Evolutionary conservation across 2,797 vertebrate species (phyloP).

Genomic region (Aulostomus chinensis): DNA sequence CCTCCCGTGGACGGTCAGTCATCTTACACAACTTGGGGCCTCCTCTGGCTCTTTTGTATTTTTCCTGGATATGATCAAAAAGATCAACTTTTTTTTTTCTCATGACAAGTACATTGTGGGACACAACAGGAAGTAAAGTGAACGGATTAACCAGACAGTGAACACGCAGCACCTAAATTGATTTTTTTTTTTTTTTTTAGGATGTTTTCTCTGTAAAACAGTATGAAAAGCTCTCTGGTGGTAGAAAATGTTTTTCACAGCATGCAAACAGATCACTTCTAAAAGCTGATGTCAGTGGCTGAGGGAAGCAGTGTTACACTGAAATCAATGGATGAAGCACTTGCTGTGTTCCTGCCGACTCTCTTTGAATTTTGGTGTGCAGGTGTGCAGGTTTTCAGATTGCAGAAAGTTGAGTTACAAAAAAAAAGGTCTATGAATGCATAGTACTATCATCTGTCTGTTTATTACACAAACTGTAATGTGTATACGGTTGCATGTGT

Average conservation of each 20-base stretch:
- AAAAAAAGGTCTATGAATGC: too few species aligned
- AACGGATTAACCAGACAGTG: conserved; percentile 15
- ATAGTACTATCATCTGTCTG: too few species aligned
- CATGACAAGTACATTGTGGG: conserved; percentile 9
- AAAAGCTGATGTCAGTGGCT: conserved; percentile 27
- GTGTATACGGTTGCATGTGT: too few species aligned
- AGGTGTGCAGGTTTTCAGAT: neutral
- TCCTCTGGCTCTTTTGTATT: too few species aligned
- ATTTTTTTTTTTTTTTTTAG: conserved; percentile 22
- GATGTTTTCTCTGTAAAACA: conserved; percentile 19
- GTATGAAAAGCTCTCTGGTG: conserved; percentile 40
- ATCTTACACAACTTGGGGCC: too few species aligned
- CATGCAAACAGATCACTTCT: conserved; percentile 29
- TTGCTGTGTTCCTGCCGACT: conserved; percentile 13
- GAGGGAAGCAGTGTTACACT: conserved; percentile 3
- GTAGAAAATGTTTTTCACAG: conserved; percentile 59
- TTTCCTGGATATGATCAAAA: too few species aligned
- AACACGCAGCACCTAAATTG: conserved; percentile 14
- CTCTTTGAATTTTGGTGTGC: conserved; percentile 13
- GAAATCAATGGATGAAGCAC: conserved; percentile 20
- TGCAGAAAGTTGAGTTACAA: neutral
- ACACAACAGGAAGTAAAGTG: conserved; percentile 28
- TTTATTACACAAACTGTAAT: too few species aligned
- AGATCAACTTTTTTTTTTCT: neutral
- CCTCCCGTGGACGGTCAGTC: conserved; percentile 98